Evolutionary conservation across 2,797 vertebrate species (phyloP), one percentile per base, ranked within the genome.

Genomic region (Momotus momota): DNA sequence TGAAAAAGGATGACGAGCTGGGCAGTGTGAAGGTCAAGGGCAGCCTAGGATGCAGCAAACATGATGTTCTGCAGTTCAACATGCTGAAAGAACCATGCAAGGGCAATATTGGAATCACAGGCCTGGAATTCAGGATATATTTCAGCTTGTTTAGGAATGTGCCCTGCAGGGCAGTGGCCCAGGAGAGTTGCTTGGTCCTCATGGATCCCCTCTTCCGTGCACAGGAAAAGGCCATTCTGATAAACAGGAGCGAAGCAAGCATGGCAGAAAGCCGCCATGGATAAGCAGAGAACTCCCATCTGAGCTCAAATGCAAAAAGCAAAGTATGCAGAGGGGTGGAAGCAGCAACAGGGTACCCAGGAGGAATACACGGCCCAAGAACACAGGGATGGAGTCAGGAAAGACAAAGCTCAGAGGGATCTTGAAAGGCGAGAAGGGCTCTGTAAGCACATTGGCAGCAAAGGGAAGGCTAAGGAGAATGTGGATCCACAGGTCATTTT

Each of bases 221-320:
- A 62, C 29, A 70, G 20, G 25, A 66, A 9, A 22, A 51, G 19
- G 26, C 6, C 29, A 26, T 29, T 31, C 22, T 66, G 51, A 40
- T 1, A 26, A 55, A 15, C 65, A 81, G 57, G 14, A 69, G 52
- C 13, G 45, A 51, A 77, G 22, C 8, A 66, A 55, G 62, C 0
- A 0, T 4, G 21, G 35, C 54, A 86, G 57, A 75, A 81, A 73
- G 23, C 14, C 16, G 29, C 21, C n/a, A 31, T 0, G 0, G 49
- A 69, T 45, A 38, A 43, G 54, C 14, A 48, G 49, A 35, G 58
- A 75, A 7, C 7, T 51, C 29, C 51, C 25, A 49, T 12, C 35
- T 46, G 23, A 70, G 35, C 21, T 71, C 33, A 62, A 40, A 67
- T 8, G 12, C 3, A 5, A 67, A 43, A 41, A 75, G 48, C 8